Base-by-base conservation (phyloP, 1,140 invertebrate genomes). In the Aphidius ervi region DNA sequence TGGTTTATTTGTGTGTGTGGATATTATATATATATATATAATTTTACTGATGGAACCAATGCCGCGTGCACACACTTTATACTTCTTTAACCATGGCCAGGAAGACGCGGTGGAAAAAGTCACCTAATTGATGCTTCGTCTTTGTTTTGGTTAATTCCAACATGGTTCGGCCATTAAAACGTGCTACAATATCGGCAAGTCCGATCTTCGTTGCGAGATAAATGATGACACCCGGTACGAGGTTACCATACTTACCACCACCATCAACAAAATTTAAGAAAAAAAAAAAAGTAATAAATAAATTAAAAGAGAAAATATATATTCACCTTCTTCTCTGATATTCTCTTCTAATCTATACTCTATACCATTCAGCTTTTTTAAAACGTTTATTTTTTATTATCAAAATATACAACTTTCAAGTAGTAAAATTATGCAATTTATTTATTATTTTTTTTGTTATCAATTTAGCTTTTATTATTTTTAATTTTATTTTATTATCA, bases 81-180 rank as follows among this genome's bases (percentile, higher is more conserved):
- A 31, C 23, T 39, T 47, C 20, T 57, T 5, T 45, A 45, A 10
- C 37, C 59, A 62, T 58, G 49, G 61, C 61, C 57, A 66, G 47
- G 61, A 68, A 67, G 63, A 72, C 73, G 69, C 77, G 70, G 72
- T 77, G 77, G 75, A 78, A 80, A 80, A 77, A 77, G 73, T 76
- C 74, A 70, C 79, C 79, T 83, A 82, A 82, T 82, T 82, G 81
- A 82, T 82, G 82, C 81, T 82, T 82, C 79, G 78, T 81, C 81
- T 82, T 82, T 82, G 81, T 81, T 82, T 83, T 82, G 78, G 76
- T 82, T 81, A 82, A 82, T 82, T 82, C 81, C 78, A 82, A 82
- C 81, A 83, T 81, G 81, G 77, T 83, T 82, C 79, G 77, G 79
- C 82, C 81, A 82, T 83, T 82, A 82, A 82, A 82, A 77, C 76